Base-by-base conservation (phyloP, 2,888 invertebrate species). In the Margaritifera margaritifera region DNA sequence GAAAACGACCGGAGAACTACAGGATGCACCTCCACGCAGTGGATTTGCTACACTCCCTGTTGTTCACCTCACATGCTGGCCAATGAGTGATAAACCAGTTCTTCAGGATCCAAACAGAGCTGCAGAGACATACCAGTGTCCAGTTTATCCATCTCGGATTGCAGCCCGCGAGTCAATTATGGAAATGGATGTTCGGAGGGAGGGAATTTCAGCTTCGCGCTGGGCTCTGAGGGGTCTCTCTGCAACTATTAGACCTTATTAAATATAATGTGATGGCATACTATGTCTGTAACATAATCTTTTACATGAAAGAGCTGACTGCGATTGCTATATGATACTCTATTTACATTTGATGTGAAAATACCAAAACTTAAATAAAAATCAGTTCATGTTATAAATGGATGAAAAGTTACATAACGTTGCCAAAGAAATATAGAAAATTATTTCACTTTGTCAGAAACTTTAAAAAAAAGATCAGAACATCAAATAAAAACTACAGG, bases 171-270 rank as follows among this genome's bases (percentile, higher is more conserved):
- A 86, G 22, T 84, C 87, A 1, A 82, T 89, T 62, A 77, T 89
- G 75, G 88, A 89, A 74, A 74, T 89, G 66, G 89, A 89, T 64
- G 82, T 89, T 11, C 74, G 84, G 22, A 80, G 85, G 66, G 86
- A 86, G 56, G 87, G 87, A 11, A 82, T 88, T 25, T 82, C 86
- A 22, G 80, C 88, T 27, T 81, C 83, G 6, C 78, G 88, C 58
- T 89, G 89, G 89, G 84, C 89, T 27, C 83, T 89, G 19, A 72
- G 89, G 22, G 89, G 89, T 18, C 84, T 89, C 18, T 84, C 85
- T 6, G 89, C 87, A 20, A 89, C 89, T 20, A 84, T 89, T 58
- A 77, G 89, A 71, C 89, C 88, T 20, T 89, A 86, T 74, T 89
- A 79, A 73, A 42, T 19, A 22, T 6, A 25, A 15, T 31, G 27